Evolutionary conservation across 2,888 invertebrate genomes (phyloP).

Genomic region (Dryococelus australis): DNA sequence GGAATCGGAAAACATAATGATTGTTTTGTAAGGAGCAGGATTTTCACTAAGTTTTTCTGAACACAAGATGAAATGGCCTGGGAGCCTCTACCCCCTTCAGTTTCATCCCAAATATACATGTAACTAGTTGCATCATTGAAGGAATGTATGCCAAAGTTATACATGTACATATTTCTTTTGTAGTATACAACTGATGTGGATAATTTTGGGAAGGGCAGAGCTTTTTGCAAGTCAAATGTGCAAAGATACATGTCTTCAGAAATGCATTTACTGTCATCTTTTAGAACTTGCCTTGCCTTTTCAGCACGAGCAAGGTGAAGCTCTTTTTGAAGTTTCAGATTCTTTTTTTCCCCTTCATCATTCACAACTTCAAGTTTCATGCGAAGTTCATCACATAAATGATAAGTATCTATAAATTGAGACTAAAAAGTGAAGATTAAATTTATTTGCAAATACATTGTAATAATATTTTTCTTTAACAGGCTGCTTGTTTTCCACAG

Average conservation of each 20-base stretch:
- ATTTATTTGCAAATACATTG: conserved; percentile 4
- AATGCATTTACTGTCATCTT: neutral
- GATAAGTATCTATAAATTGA: neutral
- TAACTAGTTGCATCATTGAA: neutral
- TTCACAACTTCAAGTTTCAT: neutral
- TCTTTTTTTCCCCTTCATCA: neutral
- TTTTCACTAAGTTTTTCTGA: neutral
- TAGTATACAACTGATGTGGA: conserved; percentile 17
- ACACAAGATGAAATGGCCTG: neutral
- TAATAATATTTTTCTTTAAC: conserved; percentile 22
- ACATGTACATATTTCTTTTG: conserved; percentile 13
- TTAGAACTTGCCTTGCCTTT: neutral
- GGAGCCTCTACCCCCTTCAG: conserved; percentile 5
- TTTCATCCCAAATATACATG: conserved; percentile 26
- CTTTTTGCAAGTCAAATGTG: too few relatives aligned
- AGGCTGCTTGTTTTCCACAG: neutral
- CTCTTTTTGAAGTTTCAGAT: neutral
- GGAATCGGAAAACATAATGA: too few relatives aligned
- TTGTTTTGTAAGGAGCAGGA: too few relatives aligned
- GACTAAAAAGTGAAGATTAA: neutral
- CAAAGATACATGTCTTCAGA: neutral
- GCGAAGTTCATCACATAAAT: conserved; percentile 6
- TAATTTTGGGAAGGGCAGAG: neutral
- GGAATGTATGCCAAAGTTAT: neutral
- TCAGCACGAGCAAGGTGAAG: neutral